phyloP scores from a whole-genome alignment of 2,113 vertebrate species.

The Nannobrachium achirus region DNA sequence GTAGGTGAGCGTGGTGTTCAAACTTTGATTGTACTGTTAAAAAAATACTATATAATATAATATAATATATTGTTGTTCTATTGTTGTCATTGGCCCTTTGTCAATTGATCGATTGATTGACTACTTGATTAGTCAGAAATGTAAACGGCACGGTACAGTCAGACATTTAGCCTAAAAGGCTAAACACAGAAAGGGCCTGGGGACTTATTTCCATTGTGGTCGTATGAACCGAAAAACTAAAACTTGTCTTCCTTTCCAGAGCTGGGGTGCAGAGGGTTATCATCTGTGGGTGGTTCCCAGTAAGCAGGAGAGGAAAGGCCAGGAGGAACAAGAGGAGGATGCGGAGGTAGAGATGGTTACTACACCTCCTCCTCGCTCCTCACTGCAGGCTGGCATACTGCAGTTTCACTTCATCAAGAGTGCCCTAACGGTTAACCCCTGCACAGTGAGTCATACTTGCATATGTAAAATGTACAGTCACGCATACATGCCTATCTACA shows the following conservation, averaged over 20 bases:
- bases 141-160: too few relatives aligned
- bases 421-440: conserved; percentile 95
- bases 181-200: too few relatives aligned
- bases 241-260: conserved; percentile 72
- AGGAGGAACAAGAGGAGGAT: conserved; percentile 61
- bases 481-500: neutral
- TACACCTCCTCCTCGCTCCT: conserved; percentile 48
- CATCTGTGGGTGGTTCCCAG: conserved; percentile 92
- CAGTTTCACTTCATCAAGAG: conserved; percentile 99
- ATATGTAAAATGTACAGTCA: neutral
- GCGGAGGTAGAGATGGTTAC: conserved; percentile 42
- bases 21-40: too few relatives aligned
- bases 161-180: too few relatives aligned
- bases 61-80: too few relatives aligned
- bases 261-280: conserved; percentile 98
- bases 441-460: conserved; percentile 87
- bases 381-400: conserved; percentile 85
- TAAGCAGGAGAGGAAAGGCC: conserved; percentile 67
- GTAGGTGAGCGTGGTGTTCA: too few relatives aligned
- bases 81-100: too few relatives aligned
- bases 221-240: too few relatives aligned
- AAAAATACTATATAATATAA: too few relatives aligned
- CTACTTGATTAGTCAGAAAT: too few relatives aligned
- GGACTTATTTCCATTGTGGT: too few relatives aligned
- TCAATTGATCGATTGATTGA: too few relatives aligned